Percentiles rank a stretch among this genome's conserved stretches.
Evolutionary conservation across 2,888 invertebrate genomes (phyloP).

Genomic region (Parapristionchus giblindavisi): DNA sequence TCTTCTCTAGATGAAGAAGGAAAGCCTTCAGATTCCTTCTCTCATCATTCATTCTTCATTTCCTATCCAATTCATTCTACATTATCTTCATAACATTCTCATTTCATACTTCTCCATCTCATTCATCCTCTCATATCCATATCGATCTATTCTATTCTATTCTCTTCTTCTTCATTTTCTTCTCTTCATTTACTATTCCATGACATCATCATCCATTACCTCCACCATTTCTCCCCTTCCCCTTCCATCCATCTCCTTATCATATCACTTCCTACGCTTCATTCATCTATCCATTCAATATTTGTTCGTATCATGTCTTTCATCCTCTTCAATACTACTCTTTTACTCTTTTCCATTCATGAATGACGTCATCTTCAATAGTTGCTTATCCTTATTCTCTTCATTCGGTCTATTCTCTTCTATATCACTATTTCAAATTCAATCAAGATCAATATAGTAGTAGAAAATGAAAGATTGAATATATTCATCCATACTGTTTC

Average conservation of each 20-base stretch:
- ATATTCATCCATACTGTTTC: too few relatives aligned
- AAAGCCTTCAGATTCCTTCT: slow-evolving; percentile 17
- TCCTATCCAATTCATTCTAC: not conserved
- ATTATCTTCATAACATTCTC: not conserved
- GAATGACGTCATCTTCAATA: too few relatives aligned
- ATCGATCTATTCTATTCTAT: not conserved
- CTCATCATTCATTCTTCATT: slow-evolving; percentile 2
- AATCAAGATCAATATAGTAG: too few relatives aligned
- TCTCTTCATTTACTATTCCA: not conserved
- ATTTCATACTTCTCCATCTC: not conserved
- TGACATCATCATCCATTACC: not conserved
- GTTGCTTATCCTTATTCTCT: too few relatives aligned
- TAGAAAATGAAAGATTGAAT: too few relatives aligned
- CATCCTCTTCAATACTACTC: too few relatives aligned
- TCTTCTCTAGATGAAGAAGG: too few relatives aligned
- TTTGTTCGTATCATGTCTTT: too few relatives aligned
- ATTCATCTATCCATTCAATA: not conserved
- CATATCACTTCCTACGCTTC: not conserved
- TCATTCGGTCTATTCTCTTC: too few relatives aligned
- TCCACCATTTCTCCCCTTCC: not conserved
- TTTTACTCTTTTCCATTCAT: too few relatives aligned
- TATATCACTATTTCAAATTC: too few relatives aligned
- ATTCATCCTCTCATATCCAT: not conserved
- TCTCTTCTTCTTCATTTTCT: too few relatives aligned
- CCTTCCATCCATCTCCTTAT: not conserved